Percentiles rank a stretch among this genome's conserved stretches.
Evolutionary conservation across 2,797 vertebrate genomes (phyloP).

Genomic region (Schizothorax lantsangensis): DNA sequence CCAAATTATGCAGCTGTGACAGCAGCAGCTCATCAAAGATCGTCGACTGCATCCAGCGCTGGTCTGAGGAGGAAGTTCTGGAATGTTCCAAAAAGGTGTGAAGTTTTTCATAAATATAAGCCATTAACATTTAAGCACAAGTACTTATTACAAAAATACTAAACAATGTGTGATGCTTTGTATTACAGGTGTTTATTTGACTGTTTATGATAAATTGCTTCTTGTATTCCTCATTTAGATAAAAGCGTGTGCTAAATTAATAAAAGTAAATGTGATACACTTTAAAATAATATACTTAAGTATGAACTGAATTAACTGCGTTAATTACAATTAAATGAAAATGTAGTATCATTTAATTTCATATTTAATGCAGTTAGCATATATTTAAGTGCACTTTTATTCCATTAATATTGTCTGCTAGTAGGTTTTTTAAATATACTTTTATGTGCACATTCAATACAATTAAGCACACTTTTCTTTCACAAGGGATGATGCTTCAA

Average conservation of each 20-base stretch:
- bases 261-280: no score
- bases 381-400: background rate
- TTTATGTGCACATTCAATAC: no score
- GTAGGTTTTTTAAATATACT: background rate
- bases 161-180: no score
- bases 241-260: no score
- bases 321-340: no score
- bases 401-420: background rate
- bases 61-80: constrained; percentile 59
- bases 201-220: background rate
- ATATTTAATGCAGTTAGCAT: no score
- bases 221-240: no score
- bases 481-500: background rate
- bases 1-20: constrained; percentile 72
- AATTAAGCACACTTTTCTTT: no score
- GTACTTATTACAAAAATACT: background rate
- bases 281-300: no score
- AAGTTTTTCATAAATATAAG: background rate
- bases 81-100: constrained; percentile 59
- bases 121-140: background rate
- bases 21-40: constrained; percentile 67
- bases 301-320: no score
- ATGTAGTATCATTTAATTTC: no score
- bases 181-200: background rate
- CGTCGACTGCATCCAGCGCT: constrained; percentile 67